A percentile compares a stretch with the other conserved stretches of the same genome.
These are phyloP conservation scores for Lasioglossum calceatum DNA, from an alignment of 2,888 invertebrate genomes.

Conservation along the genomic window DNA sequence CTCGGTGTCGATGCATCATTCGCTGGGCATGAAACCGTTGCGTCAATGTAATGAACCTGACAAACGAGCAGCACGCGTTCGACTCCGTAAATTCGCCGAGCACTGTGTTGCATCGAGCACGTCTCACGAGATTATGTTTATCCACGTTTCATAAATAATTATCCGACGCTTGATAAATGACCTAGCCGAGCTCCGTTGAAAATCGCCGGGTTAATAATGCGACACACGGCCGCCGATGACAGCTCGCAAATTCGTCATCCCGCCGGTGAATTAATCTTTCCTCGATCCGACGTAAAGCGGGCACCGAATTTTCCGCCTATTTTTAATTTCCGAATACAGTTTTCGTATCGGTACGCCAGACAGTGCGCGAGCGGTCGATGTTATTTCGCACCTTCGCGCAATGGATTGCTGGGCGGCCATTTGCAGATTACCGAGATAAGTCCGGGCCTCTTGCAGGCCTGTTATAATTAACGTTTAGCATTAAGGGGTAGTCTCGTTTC, in stretches of 20 bases:
- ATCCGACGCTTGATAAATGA: constrained; percentile 52
- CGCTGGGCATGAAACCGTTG: background rate
- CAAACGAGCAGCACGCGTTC: constrained; percentile 27
- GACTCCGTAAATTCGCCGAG: constrained; percentile 28
- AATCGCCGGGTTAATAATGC: constrained; percentile 57
- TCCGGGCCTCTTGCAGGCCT: too few relatives aligned
- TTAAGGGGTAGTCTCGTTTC: too few relatives aligned
- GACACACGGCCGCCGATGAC: constrained; percentile 49
- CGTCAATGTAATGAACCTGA: constrained; percentile 31
- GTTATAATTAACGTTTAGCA: too few relatives aligned
- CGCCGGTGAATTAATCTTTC: constrained; percentile 51
- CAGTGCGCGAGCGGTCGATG: too few relatives aligned
- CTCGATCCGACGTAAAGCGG: constrained; percentile 28
- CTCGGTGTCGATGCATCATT: background rate
- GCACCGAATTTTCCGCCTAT: constrained; percentile 18
- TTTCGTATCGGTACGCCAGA: constrained; percentile 62
- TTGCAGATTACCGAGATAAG: too few relatives aligned
- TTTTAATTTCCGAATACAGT: constrained; percentile 50
- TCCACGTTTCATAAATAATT: constrained; percentile 57
- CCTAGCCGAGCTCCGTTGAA: constrained; percentile 33
- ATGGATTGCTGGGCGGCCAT: too few relatives aligned
- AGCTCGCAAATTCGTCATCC: constrained; percentile 54
- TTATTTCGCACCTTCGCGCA: too few relatives aligned
- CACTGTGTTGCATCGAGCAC: constrained; percentile 10
- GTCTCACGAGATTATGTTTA: constrained; percentile 41